These are phyloP conservation scores for Ectropis grisescens DNA, from an alignment of 1,140 invertebrate genomes.

Conservation along the genomic window DNA sequence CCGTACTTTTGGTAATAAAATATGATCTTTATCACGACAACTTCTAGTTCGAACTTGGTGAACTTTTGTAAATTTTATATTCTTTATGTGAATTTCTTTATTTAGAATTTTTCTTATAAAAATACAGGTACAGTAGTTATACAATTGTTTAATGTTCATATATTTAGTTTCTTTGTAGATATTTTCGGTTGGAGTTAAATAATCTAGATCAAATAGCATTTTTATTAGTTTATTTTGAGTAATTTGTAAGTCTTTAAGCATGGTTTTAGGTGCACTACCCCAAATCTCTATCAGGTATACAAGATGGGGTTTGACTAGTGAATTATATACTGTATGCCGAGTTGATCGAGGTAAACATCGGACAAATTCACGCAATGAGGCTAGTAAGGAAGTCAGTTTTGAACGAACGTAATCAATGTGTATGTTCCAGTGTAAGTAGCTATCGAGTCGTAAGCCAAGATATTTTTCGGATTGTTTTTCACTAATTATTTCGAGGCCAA, in stretches of 20 bases:
- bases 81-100: no score
- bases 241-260: constrained; percentile 9
- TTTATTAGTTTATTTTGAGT: constrained; percentile 17
- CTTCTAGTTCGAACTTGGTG: no score
- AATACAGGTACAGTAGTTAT: neutral
- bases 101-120: neutral
- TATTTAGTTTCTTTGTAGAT: neutral
- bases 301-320: constrained; percentile 11
- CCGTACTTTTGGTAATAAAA: no score
- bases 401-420: constrained; percentile 8
- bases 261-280: constrained; percentile 10
- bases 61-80: no score
- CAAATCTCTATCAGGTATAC: constrained; percentile 13
- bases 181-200: neutral
- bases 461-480: constrained; percentile 10
- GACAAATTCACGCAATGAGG: constrained; percentile 5
- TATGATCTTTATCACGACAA: no score
- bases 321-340: constrained; percentile 13
- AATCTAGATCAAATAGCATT: constrained; percentile 10
- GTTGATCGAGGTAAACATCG: constrained; percentile 9
- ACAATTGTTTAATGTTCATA: neutral
- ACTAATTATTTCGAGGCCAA: neutral
- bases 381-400: constrained; percentile 8
- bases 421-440: constrained; percentile 9
- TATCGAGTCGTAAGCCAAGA: constrained; percentile 12